A percentile compares a stretch with the other conserved stretches of the same genome.
These are phyloP conservation scores for Zaprionus lachaisei DNA, from an alignment of 1,140 invertebrate species.

Conservation along the genomic window DNA sequence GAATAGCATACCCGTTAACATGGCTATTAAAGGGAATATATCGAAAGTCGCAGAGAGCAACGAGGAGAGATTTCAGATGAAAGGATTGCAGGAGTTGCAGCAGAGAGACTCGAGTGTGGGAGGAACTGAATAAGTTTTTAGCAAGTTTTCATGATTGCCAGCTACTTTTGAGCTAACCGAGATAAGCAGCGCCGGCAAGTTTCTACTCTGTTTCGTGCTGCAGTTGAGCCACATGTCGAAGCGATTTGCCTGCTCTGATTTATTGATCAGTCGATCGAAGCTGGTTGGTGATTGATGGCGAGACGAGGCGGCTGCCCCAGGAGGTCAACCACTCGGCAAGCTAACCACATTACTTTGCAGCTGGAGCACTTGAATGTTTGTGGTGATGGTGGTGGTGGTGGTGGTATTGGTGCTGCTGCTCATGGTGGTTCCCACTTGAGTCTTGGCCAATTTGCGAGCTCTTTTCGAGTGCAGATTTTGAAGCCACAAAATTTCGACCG, in stretches of 20 bases:
- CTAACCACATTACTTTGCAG: constrained; percentile 5
- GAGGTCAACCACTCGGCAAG: not conserved
- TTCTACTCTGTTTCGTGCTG: not conserved
- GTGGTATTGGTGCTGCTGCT: too few relatives aligned
- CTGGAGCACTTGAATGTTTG: not conserved
- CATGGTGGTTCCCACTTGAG: not conserved
- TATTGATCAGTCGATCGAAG: constrained; percentile 25
- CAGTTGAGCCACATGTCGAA: constrained; percentile 2
- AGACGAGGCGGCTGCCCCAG: not conserved
- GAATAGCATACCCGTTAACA: too few relatives aligned
- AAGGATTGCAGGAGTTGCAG: not conserved
- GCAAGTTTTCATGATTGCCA: constrained; percentile 7
- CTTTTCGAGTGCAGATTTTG: constrained; percentile 35
- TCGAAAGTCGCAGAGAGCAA: too few relatives aligned
- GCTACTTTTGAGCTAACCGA: not conserved
- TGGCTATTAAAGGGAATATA: too few relatives aligned
- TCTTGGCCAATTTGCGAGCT: constrained; percentile 24
- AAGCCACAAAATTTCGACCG: constrained; percentile 34
- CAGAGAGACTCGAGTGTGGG: not conserved
- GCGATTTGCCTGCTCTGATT: constrained; percentile 21
- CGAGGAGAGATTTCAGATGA: not conserved
- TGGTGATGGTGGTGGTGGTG: not conserved
- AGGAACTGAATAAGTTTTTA: constrained; percentile 22
- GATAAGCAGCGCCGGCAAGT: constrained; percentile 17
- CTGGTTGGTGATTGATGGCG: not conserved